Base-by-base conservation (phyloP, 2,113 vertebrate genomes). In the Pomatostomus ruficeps region DNA sequence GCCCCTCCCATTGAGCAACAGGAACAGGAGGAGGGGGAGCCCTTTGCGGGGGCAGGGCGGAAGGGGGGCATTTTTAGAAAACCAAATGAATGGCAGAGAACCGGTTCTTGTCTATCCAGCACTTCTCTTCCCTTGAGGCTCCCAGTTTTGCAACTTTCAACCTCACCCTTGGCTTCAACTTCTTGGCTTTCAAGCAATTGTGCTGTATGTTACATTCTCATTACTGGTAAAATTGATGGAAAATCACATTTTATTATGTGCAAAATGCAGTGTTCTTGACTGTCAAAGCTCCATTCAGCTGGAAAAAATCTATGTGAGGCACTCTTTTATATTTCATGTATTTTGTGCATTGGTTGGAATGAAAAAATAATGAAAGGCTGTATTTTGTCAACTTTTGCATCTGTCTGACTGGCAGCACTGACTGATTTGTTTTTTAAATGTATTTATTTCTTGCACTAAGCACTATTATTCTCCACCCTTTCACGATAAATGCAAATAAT, bases 371-470 rank as follows among this genome's bases (percentile, higher is more conserved):
- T 95, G 94, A 94, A 93, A 93, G 94, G 76, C 91, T 95, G 57
- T 92, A 95, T 93, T 95, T 95, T 92, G 95, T 95, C 92, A 97
- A 97, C 92, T 97, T 97, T 70, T 93, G 91, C 94, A 93, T 97
- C 92, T 94, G 65, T 74, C 91, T 97, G 88, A 93, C 88, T 96
- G 96, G 89, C 94, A 96, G 93, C 26, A 0, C 71, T 95, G 93
- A 89, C 84, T 91, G 91, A 95, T 94, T 94, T 96, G 94, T 93
- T 96, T 97, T 97, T 96, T 22, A 94, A 95, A 95, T 94, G 82
- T 95, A 83, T 96, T 95, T 96, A 67, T 96, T 97, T 93, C 67
- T 96, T 96, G 51, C 57, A 67, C 78, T 96, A 62, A 95, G 91
- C 55, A 57, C 78, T 73, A 77, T 93, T 96, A 70, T 90, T 96